phyloP scores from a whole-genome alignment of 2,888 invertebrate species.

The Podabrus alpinus region DNA sequence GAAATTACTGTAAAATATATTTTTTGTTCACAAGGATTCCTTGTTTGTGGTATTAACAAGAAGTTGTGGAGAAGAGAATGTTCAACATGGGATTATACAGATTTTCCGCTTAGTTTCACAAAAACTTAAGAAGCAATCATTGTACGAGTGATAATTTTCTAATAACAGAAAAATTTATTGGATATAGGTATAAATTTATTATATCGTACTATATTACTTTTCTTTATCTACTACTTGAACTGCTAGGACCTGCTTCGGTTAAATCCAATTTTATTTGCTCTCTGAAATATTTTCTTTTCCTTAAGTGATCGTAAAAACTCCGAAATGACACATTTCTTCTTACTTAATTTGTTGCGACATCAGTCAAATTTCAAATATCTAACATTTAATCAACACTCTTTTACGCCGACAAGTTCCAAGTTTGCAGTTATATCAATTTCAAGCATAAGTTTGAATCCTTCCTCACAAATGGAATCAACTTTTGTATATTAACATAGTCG shows the following conservation, averaged over 20 bases:
- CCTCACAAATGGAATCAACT: not conserved
- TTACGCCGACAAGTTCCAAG: not conserved
- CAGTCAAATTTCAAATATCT: not conserved
- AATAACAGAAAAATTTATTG: not conserved
- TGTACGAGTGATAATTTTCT: not conserved
- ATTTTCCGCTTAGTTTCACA: not conserved
- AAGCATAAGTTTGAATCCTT: not conserved
- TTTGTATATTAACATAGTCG: conserved; percentile 8
- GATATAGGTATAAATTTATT: too few relatives aligned
- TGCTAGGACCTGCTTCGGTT: not conserved
- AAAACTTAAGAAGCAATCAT: not conserved
- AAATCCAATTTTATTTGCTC: not conserved
- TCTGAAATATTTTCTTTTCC: not conserved
- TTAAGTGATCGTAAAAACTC: not conserved
- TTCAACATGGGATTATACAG: not conserved
- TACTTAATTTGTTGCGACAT: not conserved
- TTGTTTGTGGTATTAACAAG: not conserved
- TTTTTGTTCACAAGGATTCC: not conserved
- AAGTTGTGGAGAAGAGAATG: not conserved
- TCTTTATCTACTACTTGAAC: not conserved
- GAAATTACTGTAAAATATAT: not conserved
- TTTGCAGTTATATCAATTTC: not conserved
- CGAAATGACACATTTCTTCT: not conserved
- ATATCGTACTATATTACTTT: not conserved
- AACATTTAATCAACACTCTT: not conserved